Evolutionary conservation across 2,113 vertebrate genomes (phyloP).

Genomic region (Vulpes lagopus): DNA sequence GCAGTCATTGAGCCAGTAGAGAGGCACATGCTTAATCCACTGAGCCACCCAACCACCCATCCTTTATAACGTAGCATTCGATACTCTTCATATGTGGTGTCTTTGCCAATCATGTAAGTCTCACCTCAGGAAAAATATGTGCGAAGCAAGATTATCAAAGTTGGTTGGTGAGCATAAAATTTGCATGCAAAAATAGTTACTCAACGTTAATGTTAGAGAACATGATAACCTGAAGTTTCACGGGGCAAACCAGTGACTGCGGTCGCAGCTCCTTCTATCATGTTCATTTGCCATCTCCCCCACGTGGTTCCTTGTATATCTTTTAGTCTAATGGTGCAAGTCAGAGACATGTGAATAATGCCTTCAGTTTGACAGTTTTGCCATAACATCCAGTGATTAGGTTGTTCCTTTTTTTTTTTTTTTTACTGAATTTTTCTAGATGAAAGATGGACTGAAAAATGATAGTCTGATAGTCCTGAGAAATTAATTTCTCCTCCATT

Average conservation of each 20-base stretch:
- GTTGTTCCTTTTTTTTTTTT: neutral
- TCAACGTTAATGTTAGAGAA: slow-evolving; percentile 38
- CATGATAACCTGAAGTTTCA: neutral
- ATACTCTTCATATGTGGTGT: neutral
- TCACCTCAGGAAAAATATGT: slow-evolving; percentile 10
- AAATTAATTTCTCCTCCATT: neutral
- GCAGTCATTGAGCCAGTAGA: neutral
- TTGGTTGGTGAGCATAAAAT: neutral
- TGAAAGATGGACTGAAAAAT: slow-evolving; percentile 29
- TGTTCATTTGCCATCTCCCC: neutral
- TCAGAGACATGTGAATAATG: slow-evolving; percentile 42
- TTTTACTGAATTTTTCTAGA: slow-evolving; percentile 15
- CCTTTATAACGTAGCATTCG: neutral
- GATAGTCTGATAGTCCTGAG: neutral
- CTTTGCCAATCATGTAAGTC: neutral
- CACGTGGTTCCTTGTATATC: neutral
- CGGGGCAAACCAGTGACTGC: neutral
- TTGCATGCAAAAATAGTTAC: neutral
- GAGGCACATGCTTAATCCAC: no score
- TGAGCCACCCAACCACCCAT: neutral
- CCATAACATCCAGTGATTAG: slow-evolving; percentile 23
- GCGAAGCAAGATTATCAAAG: slow-evolving; percentile 28
- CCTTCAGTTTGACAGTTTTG: slow-evolving; percentile 47
- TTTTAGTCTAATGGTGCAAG: slow-evolving; percentile 1
- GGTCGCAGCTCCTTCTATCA: neutral